These are phyloP conservation scores for Mormyrus lacerda DNA, from an alignment of 2,113 vertebrate genomes.

Conservation along the genomic window DNA sequence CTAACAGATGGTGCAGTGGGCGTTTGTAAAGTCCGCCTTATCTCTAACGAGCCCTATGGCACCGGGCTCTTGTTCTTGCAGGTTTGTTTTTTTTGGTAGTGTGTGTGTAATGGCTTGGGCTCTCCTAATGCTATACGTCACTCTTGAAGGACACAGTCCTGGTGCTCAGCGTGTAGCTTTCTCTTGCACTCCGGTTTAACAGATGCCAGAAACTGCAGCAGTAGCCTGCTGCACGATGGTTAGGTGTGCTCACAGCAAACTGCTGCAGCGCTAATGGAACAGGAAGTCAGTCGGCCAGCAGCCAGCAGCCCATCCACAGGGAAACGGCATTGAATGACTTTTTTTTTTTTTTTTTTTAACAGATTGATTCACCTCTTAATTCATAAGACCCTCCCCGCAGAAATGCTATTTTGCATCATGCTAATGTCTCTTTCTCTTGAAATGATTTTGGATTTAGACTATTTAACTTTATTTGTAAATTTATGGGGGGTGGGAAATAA, in stretches of 20 bases:
- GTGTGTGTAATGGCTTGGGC: neutral
- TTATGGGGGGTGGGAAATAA: neutral
- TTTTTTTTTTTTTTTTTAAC: neutral
- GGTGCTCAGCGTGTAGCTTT: neutral
- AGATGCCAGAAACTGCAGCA: neutral
- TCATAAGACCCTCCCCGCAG: neutral
- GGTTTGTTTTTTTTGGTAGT: neutral
- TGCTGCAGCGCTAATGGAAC: neutral
- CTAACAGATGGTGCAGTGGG: neutral
- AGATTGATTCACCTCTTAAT: neutral
- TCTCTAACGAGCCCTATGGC: neutral
- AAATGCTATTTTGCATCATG: neutral
- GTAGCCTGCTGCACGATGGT: neutral
- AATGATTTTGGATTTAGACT: neutral
- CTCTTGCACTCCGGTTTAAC: neutral
- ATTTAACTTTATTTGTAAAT: constrained; percentile 3
- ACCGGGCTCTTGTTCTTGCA: neutral
- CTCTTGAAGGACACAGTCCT: neutral
- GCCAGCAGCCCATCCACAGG: neutral
- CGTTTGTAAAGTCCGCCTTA: neutral
- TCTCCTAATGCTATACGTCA: neutral
- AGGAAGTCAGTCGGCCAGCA: neutral
- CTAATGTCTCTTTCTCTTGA: neutral
- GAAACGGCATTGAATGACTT: neutral
- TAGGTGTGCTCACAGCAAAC: neutral